Base-by-base conservation (phyloP, 2,113 vertebrate genomes). In the Pogonocichla stellata region DNA sequence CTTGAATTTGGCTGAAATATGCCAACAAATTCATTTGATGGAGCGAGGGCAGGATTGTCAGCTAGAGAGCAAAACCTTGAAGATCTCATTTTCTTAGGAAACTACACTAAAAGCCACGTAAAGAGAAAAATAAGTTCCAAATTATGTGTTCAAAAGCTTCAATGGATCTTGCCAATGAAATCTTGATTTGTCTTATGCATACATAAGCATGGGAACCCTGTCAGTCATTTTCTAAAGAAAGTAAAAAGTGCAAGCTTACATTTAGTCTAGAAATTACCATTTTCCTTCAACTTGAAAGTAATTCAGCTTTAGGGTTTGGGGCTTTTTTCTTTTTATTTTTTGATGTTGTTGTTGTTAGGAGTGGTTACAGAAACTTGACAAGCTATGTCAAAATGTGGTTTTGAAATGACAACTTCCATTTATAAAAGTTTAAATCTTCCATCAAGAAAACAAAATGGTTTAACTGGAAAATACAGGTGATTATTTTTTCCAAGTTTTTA, bases 371-470 rank as follows among this genome's bases (percentile, higher is more conserved):
- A 94, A 80, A 33, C n/a, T 54, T 80, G 61, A 64, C 48, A 24
- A 67, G 12, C 43, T 67, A 5, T 79, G 57, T 93, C 77, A 81
- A 79, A 95, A 89, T 75, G 36, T 92, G 36, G 48, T 67, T 90
- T 92, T 88, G 67, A 94, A 92, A 80, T 71, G 8, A 79, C 83
- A 92, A 17, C 84, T 91, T 87, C 36, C 9, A 57, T 85, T 75
- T 85, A 31, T 72, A 53, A 65, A 79, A 62, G 73, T 80, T 89
- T 89, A 90, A 65, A 17, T 85, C 50, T 94, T 72, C 61, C 45
- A 81, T 69, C 54, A 75, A 58, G 33, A 80, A 89, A 91, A 69
- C 2, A 0, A 91, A 95, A 89, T 75, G 82, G 74, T 95, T 88
- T 92, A n/a, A 62, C 50, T 75, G 54, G 62, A 85, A 87, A 88